Conservation (phyloP, 2,113 vertebrate genomes). For the Genyomyrus donnyi region DNA sequence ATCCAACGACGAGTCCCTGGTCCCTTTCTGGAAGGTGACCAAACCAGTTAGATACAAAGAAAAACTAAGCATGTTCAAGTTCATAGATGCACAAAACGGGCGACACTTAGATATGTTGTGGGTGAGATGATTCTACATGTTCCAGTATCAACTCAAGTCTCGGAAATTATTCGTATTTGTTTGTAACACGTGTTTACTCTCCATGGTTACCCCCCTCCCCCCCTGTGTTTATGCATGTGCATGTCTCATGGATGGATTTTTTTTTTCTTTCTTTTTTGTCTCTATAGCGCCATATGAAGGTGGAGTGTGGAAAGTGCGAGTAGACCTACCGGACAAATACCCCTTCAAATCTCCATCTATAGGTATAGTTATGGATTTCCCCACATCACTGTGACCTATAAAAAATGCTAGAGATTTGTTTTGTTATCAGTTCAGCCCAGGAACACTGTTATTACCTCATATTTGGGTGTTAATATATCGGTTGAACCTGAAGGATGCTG, state of each 20-base stretch:
- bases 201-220: neutral
- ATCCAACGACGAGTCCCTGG: neutral
- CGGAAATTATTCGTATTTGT: neutral
- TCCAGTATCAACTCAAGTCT: neutral
- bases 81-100: neutral
- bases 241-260: neutral
- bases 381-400: neutral
- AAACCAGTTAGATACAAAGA: neutral
- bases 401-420: neutral
- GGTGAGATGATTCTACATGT: neutral
- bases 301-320: conserved; percentile 98
- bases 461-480: neutral
- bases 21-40: neutral
- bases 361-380: conserved; percentile 63
- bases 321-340: conserved; percentile 99
- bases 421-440: neutral
- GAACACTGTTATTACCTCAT: neutral
- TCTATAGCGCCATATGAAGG: conserved; percentile 89
- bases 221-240: neutral
- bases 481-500: neutral
- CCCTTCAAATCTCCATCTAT: conserved; percentile 99
- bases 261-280: conserved; percentile 18
- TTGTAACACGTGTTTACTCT: neutral
- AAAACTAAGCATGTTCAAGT: neutral
- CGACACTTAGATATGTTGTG: neutral